These are phyloP conservation scores for Microtus ochrogaster DNA, from an alignment of 2,113 vertebrate species.

Conservation along the genomic window DNA sequence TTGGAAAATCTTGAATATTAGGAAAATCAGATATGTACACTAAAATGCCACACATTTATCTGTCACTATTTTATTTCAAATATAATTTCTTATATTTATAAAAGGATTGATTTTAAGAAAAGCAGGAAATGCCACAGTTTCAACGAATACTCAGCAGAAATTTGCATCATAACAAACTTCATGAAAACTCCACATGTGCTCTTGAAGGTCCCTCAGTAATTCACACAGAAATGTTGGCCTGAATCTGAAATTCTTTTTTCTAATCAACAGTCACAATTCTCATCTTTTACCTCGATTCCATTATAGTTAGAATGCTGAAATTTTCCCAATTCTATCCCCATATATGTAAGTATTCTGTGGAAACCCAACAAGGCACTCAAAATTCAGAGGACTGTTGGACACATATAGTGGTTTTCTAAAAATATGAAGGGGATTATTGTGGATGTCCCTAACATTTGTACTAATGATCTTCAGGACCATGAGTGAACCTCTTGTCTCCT, in stretches of 20 bases:
- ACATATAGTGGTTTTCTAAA: not conserved
- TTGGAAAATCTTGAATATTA: not conserved
- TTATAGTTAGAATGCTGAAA: not conserved
- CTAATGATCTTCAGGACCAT: not conserved
- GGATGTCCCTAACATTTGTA: not conserved
- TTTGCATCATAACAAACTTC: conserved; percentile 40
- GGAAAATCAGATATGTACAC: not conserved
- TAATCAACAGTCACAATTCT: not conserved
- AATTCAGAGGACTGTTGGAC: not conserved
- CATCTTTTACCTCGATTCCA: not conserved
- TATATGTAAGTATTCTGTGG: not conserved
- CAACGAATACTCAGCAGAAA: conserved; percentile 4
- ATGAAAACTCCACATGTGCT: not conserved
- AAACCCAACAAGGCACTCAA: conserved; percentile 20
- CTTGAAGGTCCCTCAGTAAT: not conserved
- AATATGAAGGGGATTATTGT: not conserved
- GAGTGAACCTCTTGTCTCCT: not conserved
- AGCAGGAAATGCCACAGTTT: conserved; percentile 1
- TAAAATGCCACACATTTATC: not conserved
- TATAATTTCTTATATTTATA: not conserved
- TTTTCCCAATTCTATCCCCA: not conserved
- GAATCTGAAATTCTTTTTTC: not conserved
- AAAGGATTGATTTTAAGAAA: conserved; percentile 14
- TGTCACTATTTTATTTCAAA: conserved; percentile 29
- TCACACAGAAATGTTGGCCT: not conserved